Base-by-base conservation (phyloP, 2,888 invertebrate species). In the Sepioteuthis lessoniana region DNA sequence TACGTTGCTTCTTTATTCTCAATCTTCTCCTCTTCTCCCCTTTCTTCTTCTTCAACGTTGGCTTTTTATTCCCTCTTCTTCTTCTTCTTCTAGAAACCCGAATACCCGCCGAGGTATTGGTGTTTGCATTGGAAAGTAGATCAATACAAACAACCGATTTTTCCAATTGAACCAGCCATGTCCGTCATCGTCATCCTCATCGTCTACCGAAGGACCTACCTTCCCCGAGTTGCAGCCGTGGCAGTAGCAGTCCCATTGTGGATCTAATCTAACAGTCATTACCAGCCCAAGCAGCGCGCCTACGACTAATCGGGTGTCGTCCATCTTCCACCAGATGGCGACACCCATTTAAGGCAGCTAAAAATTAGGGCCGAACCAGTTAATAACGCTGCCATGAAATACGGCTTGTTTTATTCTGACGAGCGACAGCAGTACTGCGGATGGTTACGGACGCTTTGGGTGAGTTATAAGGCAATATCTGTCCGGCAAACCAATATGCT, bases 401-500 rank as follows among this genome's bases (percentile, higher is more conserved):
- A 76, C 76, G n/a, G n/a, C n/a, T 35, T 76, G n/a, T 13, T n/a
- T 76, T 76, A 38, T 91, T 28, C 28, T 38, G 91, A 91, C 38
- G 42, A 42, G 46, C 91, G 91, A 91, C 91, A 8, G 46, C 46
- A 16, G 91, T 25, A 42, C 28, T 25, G 28, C 91, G 31, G 91
- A 46, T 13, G 91, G 91, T 46, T n/a, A 42, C n/a, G 42, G 42
- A 42, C 38, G 42, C 38, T 91, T 91, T 31, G 13, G 91, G 42
- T 91, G 46, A 91, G 46, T 91, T 91, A 91, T 91, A 31, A 31
- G 91, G 91, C 91, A 91, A 91, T 91, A 42, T 25, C 91, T 91
- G 91, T 91, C 91, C 31, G 38, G 31, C 28, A 91, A 91, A 91
- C 91, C 91, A 91, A 91, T 91, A 91, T 91, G 91, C 91, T 91